Evolutionary conservation across 2,797 vertebrate species (phyloP).

Genomic region (Poecile montanus): DNA sequence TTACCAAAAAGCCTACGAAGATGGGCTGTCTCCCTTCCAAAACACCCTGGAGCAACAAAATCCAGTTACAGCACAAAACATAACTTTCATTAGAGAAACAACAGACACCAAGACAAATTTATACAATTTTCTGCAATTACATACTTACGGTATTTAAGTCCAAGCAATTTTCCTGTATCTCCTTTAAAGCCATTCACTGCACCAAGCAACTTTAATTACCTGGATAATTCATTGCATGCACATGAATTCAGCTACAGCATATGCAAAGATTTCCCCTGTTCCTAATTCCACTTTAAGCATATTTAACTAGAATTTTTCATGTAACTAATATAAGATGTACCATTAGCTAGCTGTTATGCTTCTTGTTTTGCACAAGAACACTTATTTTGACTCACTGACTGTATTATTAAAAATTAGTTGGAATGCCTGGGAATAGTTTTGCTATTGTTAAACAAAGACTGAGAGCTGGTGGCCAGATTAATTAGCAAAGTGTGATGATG

Average conservation of each 20-base stretch:
- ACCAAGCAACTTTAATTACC: slow-evolving; percentile 64
- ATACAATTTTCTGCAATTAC: slow-evolving; percentile 31
- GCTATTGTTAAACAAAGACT: background rate
- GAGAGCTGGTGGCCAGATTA: slow-evolving; percentile 21
- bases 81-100: slow-evolving; percentile 24
- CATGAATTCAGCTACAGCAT: slow-evolving; percentile 35
- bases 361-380: slow-evolving; percentile 16
- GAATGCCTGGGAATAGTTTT: slow-evolving; percentile 38
- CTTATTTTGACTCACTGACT: slow-evolving; percentile 46
- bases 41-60: slow-evolving; percentile 44
- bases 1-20: slow-evolving; percentile 46
- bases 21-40: slow-evolving; percentile 31
- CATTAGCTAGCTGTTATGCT: slow-evolving; percentile 18
- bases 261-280: slow-evolving; percentile 12
- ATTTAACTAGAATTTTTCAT: slow-evolving; percentile 49
- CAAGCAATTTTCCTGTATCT: slow-evolving; percentile 41
- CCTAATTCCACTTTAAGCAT: slow-evolving; percentile 39
- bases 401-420: background rate
- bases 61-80: slow-evolving; percentile 31
- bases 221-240: background rate
- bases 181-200: slow-evolving; percentile 34
- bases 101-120: slow-evolving; percentile 16
- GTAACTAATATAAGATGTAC: slow-evolving; percentile 10
- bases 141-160: background rate
- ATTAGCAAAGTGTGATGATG: slow-evolving; percentile 43